A percentile compares a stretch with the other conserved stretches of the same genome.
phyloP scores from a whole-genome alignment of 2,797 vertebrate species.

The Mycteria americana region DNA sequence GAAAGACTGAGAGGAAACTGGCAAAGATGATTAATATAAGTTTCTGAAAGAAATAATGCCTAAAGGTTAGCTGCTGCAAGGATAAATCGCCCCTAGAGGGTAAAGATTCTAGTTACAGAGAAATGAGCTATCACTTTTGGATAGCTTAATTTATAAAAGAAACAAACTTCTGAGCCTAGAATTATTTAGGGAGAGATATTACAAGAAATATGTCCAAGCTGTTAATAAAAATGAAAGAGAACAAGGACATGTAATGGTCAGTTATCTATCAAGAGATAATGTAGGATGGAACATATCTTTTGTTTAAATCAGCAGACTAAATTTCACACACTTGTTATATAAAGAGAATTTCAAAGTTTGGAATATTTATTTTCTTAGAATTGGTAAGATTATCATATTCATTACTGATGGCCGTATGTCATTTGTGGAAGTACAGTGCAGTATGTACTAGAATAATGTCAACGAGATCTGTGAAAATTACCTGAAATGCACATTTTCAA shows the following conservation, averaged over 20 bases:
- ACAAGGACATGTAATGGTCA: constrained; percentile 8
- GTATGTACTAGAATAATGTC: neutral
- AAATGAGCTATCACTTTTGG: constrained; percentile 40
- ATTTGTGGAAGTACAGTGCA: neutral
- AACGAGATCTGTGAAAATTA: neutral
- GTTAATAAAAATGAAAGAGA: constrained; percentile 29
- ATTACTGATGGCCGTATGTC: neutral
- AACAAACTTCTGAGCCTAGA: constrained; percentile 2
- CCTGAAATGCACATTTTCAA: neutral
- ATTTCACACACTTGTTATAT: neutral
- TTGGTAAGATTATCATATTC: neutral
- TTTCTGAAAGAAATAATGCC: constrained; percentile 41
- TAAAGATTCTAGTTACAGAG: neutral
- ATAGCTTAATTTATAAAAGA: constrained; percentile 52
- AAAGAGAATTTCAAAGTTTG: neutral
- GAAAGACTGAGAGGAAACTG: neutral
- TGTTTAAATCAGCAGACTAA: neutral
- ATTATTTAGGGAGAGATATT: constrained; percentile 39
- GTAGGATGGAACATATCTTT: neutral
- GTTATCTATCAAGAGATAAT: constrained; percentile 24
- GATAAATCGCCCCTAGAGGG: constrained; percentile 13
- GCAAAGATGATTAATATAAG: constrained; percentile 12
- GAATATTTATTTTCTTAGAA: neutral
- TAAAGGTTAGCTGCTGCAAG: constrained; percentile 26
- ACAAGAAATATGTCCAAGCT: neutral